Percentiles rank a stretch among this genome's conserved stretches.
Evolutionary conservation across 2,797 vertebrate species (phyloP).

Genomic region (Phrynocephalus forsythii): DNA sequence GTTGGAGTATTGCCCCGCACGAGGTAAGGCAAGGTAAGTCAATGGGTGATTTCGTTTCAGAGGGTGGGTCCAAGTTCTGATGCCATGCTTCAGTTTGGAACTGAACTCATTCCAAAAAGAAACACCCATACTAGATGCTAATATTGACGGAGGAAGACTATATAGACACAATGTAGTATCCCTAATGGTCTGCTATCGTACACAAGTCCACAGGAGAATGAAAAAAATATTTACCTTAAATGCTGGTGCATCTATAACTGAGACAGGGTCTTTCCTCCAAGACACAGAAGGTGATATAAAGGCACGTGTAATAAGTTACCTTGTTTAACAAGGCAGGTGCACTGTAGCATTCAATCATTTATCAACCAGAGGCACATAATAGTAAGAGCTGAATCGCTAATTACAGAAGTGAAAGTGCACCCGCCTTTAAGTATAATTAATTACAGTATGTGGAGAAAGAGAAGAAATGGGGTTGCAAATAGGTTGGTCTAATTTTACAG

Average conservation of each 20-base stretch:
- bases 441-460: conserved; percentile 22
- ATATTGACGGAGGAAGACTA: background rate
- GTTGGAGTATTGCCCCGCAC: too few species aligned
- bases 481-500: conserved; percentile 47
- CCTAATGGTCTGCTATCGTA: background rate
- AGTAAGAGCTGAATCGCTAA: background rate
- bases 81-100: too few species aligned
- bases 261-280: background rate
- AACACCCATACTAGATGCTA: background rate
- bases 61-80: too few species aligned
- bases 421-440: conserved; percentile 41
- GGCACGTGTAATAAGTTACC: conserved; percentile 17
- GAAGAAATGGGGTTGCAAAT: conserved; percentile 38
- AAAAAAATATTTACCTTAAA: conserved; percentile 1
- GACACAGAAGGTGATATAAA: background rate
- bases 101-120: too few species aligned
- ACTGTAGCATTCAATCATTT: background rate
- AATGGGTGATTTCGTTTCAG: too few species aligned
- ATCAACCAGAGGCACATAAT: conserved; percentile 17
- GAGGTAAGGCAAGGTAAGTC: too few species aligned
- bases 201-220: background rate
- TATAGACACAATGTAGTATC: background rate
- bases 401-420: conserved; percentile 47
- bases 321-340: conserved; percentile 14
- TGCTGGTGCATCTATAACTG: background rate